A percentile compares a stretch with the other conserved stretches of the same genome.
phyloP scores from a whole-genome alignment of 2,888 invertebrate species.

The Nasonia oneida region DNA sequence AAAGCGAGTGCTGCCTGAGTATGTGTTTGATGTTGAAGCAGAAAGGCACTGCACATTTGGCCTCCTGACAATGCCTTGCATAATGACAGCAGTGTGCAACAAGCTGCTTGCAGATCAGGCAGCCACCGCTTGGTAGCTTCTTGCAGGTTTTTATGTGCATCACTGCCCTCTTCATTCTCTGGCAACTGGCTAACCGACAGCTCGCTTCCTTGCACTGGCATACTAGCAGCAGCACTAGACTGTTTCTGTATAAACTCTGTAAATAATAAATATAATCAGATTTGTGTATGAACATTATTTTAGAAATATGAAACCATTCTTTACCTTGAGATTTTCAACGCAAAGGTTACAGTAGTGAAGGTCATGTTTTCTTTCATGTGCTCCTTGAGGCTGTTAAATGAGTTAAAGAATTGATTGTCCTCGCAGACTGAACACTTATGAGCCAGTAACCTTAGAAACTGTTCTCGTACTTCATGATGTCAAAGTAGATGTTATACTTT shows the following conservation, averaged over 20 bases:
- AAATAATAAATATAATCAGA: too few relatives aligned
- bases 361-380: constrained; percentile 93
- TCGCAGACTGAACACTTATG: constrained; percentile 88
- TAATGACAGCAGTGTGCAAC: too few relatives aligned
- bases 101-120: too few relatives aligned
- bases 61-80: too few relatives aligned
- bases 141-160: constrained; percentile 98
- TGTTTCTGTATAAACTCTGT: background rate
- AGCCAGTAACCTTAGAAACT: constrained; percentile 88
- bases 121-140: constrained; percentile 89
- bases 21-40: too few relatives aligned
- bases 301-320: background rate
- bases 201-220: constrained; percentile 99
- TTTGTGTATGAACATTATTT: background rate
- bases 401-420: constrained; percentile 85
- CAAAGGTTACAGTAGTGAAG: constrained; percentile 96
- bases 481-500: constrained; percentile 91
- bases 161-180: constrained; percentile 99
- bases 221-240: too few relatives aligned
- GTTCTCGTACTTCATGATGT: constrained; percentile 86
- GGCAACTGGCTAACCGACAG: constrained; percentile 97
- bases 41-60: too few relatives aligned
- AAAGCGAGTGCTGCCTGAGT: too few relatives aligned
- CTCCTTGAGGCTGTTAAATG: constrained; percentile 89
- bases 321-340: constrained; percentile 91